Evolutionary conservation across 2,113 vertebrate genomes (phyloP).

Genomic region (Parus major): DNA sequence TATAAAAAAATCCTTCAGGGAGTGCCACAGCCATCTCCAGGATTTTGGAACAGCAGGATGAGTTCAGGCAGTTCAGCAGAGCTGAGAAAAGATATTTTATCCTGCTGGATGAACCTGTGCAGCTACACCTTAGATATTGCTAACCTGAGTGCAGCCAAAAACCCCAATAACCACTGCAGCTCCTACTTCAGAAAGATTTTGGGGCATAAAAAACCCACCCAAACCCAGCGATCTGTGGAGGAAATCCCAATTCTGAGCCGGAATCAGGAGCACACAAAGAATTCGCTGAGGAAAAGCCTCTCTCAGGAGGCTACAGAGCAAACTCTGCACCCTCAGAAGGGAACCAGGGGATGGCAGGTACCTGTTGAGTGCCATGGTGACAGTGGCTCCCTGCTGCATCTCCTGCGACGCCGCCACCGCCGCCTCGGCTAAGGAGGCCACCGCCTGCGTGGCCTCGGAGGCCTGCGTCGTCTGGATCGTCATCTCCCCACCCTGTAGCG

Average conservation of each 20-base stretch:
- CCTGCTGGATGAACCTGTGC: neutral
- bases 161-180: neutral
- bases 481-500: conserved; percentile 95
- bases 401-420: conserved; percentile 95
- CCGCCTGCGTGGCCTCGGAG: conserved; percentile 95
- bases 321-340: fast-evolving
- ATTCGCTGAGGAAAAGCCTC: neutral
- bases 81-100: neutral
- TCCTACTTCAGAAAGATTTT: neutral
- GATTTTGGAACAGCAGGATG: neutral
- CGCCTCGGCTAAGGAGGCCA: conserved; percentile 93
- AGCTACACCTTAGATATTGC: neutral
- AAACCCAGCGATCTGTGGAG: fast-evolving
- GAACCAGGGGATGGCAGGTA: conserved; percentile 33
- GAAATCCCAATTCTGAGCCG: neutral
- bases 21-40: neutral
- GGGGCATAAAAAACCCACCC: neutral
- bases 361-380: conserved; percentile 99
- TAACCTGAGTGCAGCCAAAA: neutral
- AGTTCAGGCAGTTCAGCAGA: neutral
- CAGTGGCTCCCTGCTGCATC: conserved; percentile 91
- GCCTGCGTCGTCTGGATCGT: conserved; percentile 98
- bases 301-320: fast-evolving
- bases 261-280: neutral
- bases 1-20: neutral